phyloP scores from a whole-genome alignment of 2,888 invertebrate species.

The Himalopsyche kuldschensis region DNA sequence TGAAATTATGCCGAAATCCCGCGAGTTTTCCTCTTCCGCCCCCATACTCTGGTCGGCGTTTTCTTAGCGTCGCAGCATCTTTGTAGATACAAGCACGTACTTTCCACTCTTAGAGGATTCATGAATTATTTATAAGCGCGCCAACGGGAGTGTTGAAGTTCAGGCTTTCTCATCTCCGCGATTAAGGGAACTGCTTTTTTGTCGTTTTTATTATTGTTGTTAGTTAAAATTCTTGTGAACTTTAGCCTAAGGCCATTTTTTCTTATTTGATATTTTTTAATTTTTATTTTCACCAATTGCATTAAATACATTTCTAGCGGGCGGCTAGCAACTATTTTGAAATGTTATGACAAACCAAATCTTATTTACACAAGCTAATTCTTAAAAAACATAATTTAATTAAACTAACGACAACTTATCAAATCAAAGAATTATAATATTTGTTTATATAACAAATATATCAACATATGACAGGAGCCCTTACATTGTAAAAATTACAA shows the following conservation, averaged over 20 bases:
- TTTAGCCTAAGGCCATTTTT: neutral
- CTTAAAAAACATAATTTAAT: too few relatives aligned
- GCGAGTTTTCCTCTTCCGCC: conserved; percentile 23
- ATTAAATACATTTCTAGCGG: too few relatives aligned
- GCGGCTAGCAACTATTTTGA: too few relatives aligned
- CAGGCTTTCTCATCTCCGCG: neutral
- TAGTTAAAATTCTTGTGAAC: neutral
- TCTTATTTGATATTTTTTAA: neutral
- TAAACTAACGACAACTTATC: too few relatives aligned
- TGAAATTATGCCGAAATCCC: conserved; percentile 36
- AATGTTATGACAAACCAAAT: too few relatives aligned
- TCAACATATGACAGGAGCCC: too few relatives aligned
- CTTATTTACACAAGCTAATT: too few relatives aligned
- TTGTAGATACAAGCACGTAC: conserved; percentile 36
- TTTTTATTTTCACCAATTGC: neutral
- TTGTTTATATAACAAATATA: too few relatives aligned
- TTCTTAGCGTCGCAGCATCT: conserved; percentile 26
- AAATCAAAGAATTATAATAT: too few relatives aligned
- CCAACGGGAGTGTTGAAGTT: neutral
- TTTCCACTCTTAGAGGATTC: conserved; percentile 13
- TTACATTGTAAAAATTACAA: too few relatives aligned
- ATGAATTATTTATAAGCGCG: conserved; percentile 35
- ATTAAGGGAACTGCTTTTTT: neutral
- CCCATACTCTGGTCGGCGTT: conserved; percentile 7
- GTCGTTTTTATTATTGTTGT: neutral